A percentile compares a stretch with the other conserved stretches of the same genome.
Conservation (phyloP, 1,140 invertebrate genomes). For the Pectinophora gossypiella region DNA sequence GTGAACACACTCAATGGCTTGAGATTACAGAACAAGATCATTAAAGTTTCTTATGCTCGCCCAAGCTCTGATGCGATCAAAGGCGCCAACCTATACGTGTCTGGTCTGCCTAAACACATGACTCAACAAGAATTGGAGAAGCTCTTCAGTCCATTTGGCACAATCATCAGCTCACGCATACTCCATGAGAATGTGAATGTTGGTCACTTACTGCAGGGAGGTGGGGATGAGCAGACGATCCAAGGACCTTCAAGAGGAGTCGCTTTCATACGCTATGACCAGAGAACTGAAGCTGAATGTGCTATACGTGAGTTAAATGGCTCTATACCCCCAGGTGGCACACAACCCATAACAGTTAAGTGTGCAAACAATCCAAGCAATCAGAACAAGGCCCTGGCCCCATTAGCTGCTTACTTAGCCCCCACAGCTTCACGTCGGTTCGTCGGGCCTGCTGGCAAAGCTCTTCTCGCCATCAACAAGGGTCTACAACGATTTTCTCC, state of each 20-base stretch:
- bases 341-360: conserved; percentile 78
- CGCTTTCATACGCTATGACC: conserved; percentile 79
- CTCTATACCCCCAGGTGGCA: conserved; percentile 76
- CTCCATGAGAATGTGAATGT: conserved; percentile 91
- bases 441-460: conserved; percentile 78
- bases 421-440: conserved; percentile 74
- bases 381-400: conserved; percentile 74
- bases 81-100: conserved; percentile 93
- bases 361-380: conserved; percentile 80
- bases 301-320: conserved; percentile 79
- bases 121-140: conserved; percentile 90
- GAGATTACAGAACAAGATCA: conserved; percentile 91
- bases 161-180: conserved; percentile 92
- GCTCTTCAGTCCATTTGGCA: conserved; percentile 87
- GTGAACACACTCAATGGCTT: conserved; percentile 91
- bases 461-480: conserved; percentile 92
- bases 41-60: conserved; percentile 93
- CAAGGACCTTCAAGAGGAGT: conserved; percentile 77
- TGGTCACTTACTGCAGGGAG: conserved; percentile 61
- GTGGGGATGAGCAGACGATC: conserved; percentile 54
- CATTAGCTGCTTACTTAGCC: conserved; percentile 71
- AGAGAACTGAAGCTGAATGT: conserved; percentile 77
- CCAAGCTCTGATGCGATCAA: conserved; percentile 93
- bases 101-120: conserved; percentile 90
- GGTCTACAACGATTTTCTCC: conserved; percentile 92